A percentile compares a stretch with the other conserved stretches of the same genome.
These are phyloP conservation scores for Carapus acus DNA, from an alignment of 2,797 vertebrate species.

Conservation along the genomic window DNA sequence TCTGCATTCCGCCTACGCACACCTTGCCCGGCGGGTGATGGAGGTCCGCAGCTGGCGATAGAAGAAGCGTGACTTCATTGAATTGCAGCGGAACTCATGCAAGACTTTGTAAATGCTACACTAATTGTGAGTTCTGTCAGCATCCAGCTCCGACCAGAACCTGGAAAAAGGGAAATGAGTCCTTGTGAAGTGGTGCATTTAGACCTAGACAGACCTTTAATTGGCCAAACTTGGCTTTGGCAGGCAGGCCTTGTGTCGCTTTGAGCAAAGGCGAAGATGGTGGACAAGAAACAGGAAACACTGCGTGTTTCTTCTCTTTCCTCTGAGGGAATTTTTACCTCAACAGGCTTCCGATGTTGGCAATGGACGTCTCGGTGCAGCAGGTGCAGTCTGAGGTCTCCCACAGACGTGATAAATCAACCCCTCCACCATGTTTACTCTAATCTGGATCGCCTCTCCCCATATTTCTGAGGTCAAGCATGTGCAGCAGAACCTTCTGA, in stretches of 20 bases:
- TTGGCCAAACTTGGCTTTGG: slow-evolving; percentile 35
- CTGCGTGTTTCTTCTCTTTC: slow-evolving; percentile 32
- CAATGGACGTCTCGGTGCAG: slow-evolving; percentile 12
- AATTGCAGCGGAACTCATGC: slow-evolving; percentile 54
- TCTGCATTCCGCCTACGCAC: slow-evolving; percentile 41
- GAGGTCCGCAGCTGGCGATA: slow-evolving; percentile 61
- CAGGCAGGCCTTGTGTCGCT: slow-evolving; percentile 44
- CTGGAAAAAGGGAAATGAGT: slow-evolving; percentile 43
- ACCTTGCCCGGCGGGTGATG: slow-evolving; percentile 50
- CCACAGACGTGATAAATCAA: too few species aligned
- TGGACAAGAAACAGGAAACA: slow-evolving; percentile 45
- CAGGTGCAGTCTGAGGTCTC: too few species aligned
- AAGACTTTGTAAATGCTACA: slow-evolving; percentile 63
- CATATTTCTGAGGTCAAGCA: too few species aligned
- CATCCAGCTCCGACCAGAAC: slow-evolving; percentile 52
- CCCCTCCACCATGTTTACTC: too few species aligned
- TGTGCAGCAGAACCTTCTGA: too few species aligned
- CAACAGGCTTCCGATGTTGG: slow-evolving; percentile 28
- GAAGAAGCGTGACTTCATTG: slow-evolving; percentile 62
- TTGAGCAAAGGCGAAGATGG: slow-evolving; percentile 31
- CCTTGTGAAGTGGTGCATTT: slow-evolving; percentile 49
- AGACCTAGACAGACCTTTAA: slow-evolving; percentile 6
- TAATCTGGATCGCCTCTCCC: too few species aligned
- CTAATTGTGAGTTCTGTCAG: slow-evolving; percentile 65
- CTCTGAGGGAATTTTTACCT: slow-evolving; percentile 29